Base-by-base conservation (phyloP, 1,140 invertebrate species). In the Ceratina japonica region DNA sequence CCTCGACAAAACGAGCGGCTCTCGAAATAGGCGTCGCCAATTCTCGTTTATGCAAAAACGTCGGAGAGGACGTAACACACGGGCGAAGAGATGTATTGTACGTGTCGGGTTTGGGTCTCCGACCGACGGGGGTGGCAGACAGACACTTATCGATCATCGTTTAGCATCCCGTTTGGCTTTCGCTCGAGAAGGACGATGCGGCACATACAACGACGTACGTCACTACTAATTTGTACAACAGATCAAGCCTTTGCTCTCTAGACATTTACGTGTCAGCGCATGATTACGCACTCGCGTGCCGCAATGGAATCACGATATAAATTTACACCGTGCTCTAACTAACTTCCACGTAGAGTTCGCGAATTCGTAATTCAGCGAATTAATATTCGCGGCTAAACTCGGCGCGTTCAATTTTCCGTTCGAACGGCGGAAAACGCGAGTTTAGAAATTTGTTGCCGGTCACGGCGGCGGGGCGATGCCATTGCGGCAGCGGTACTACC, bases 141-240 rank as follows among this genome's bases (percentile, higher is more conserved):
- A 51, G 37, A 65, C 56, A 65, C n/a, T 62, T 27, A 64, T 82
- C 64, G 71, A 71, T 80, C 81, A 75, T 75, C 66, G 44, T 44
- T 59, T 58, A 18, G 58, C 63, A 54, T 72, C 75, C 77, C 75
- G 84, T 70, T 54, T 54, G 69, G 65, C 66, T 75, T 69, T 81
- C 72, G 74, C 79, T 59, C 37, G 74, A 80, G 75, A 81, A 73
- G 65, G 70, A 81, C 65, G 80, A 86, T 86, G 85, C 85, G 80
- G 77, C 81, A 87, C 83, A 87, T 87, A 87, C 80, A 86, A 87
- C 81, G 83, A 85, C 74, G 83, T 75, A 84, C 85, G 78, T 87
- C 81, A 87, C 86, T 87, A 87, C 86, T 85, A 82, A 80, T 83
- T 87, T 87, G 54, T 86, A 87, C 86, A 87, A 87, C 86, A 87